Evolutionary conservation across 2,113 vertebrate genomes (phyloP), one percentile per base, ranked within the genome.

Genomic region (Corythornis cristatus): DNA sequence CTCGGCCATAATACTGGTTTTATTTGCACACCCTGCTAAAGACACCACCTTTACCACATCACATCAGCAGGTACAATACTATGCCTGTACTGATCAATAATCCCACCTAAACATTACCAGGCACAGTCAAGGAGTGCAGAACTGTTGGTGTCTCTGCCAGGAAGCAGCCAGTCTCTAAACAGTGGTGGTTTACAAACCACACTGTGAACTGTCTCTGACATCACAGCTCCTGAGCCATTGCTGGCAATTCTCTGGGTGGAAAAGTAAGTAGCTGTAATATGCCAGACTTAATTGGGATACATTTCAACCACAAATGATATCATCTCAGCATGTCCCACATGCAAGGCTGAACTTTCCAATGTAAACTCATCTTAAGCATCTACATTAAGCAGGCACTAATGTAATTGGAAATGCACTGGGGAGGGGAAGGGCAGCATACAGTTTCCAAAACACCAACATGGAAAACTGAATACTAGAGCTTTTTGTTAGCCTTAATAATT

Each of bases 121-220:
- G 21, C 50, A 3, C 50, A 86, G 22, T 29, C 50, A 83, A 86
- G 60, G 43, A 82, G 25, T 5, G 15, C 42, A 86, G n/a, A 87
- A 61, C 8, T 62, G 22, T 16, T 79, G 0, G 0, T 33, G 26
- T 8, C 18, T 56, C 53, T 56, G 21, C 19, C 0, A 57, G 45
- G 13, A 68, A 68, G 12, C 50, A 51, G 17, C 5, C 66, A 6
- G 18, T 22, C 43, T 45, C 53, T 67, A 73, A 20, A 66, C 18
- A 74, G 31, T 15, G 56, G 50, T 9, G 23, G 26, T 35, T 8
- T 16, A 45, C 17, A 13, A 84, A 54, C 18, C 2, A 3, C 48
- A 26, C 25, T 45, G 40, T 25, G 57, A 89, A 48, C 45, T 29
- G 15, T 3, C 28, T 85, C 67, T 57, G 53, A n/a, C 22, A 21